phyloP scores from a whole-genome alignment of 64 coral and sea anemone genomes.

The Orbicella faveolata region DNA sequence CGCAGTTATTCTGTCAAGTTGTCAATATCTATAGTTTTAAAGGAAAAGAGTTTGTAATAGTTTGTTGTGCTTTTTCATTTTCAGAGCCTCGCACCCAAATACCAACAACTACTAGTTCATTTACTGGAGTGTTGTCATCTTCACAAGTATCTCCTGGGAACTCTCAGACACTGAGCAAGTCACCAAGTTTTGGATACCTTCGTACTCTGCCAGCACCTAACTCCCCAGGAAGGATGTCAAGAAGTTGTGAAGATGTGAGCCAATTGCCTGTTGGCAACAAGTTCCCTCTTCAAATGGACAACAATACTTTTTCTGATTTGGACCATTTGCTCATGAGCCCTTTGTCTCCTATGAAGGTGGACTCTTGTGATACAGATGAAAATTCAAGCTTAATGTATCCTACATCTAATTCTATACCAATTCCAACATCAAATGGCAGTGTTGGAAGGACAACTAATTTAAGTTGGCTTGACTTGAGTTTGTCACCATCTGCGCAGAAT shows the following conservation, averaged over 20 bases:
- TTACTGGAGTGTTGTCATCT: constrained; percentile 4
- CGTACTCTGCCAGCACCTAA: not conserved
- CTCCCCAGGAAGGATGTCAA: constrained; percentile 49
- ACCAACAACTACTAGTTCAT: not conserved
- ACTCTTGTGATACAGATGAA: constrained; percentile 32
- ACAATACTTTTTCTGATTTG: constrained; percentile 16
- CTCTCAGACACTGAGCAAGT: constrained; percentile 31
- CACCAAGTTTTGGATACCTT: constrained; percentile 36
- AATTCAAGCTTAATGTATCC: constrained; percentile 10
- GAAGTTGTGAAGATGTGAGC: constrained; percentile 66
- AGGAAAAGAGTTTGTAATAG: too few relatives aligned
- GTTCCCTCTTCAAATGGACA: constrained; percentile 2
- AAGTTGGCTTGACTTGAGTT: constrained; percentile 63
- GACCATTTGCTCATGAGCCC: constrained; percentile 54
- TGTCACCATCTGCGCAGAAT: constrained; percentile 30
- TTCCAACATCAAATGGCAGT: constrained; percentile 22
- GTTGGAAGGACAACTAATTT: constrained; percentile 36
- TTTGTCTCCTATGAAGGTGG: constrained; percentile 64
- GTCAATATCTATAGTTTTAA: too few relatives aligned
- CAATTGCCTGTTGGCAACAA: constrained; percentile 12
- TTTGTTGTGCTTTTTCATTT: not conserved
- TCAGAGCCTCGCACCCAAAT: constrained; percentile 4
- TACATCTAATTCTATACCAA: constrained; percentile 54
- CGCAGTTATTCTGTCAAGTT: too few relatives aligned
- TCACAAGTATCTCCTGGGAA: not conserved